phyloP scores from a whole-genome alignment of 2,888 invertebrate genomes.

The Notodonta dromedarius region DNA sequence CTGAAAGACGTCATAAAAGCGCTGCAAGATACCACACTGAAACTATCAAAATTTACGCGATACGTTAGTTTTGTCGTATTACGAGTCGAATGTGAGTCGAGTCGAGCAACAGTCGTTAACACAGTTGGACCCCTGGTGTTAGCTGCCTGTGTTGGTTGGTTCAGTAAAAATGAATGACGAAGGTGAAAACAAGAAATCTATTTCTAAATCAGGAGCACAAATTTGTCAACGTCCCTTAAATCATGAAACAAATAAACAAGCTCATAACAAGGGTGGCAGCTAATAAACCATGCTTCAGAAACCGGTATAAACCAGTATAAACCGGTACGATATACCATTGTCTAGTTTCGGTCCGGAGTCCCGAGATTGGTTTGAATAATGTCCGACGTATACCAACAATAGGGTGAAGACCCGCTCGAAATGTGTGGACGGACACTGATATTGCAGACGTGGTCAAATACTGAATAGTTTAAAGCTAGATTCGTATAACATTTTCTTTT shows the following conservation, averaged over 20 bases:
- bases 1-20: too few species aligned
- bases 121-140: too few species aligned
- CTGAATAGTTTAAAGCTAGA: not conserved
- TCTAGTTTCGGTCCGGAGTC: constrained; percentile 22
- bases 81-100: too few species aligned
- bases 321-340: constrained; percentile 34
- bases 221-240: not conserved
- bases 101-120: too few species aligned
- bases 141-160: too few species aligned
- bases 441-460: not conserved
- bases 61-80: too few species aligned
- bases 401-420: constrained; percentile 30
- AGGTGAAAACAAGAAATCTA: too few species aligned
- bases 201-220: too few species aligned
- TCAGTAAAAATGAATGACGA: too few species aligned
- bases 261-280: constrained; percentile 40
- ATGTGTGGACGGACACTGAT: constrained; percentile 24
- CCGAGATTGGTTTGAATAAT: constrained; percentile 42
- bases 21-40: too few species aligned
- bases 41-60: too few species aligned
- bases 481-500: too few species aligned
- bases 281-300: constrained; percentile 44
- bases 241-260: constrained; percentile 2
- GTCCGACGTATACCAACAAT: constrained; percentile 20
- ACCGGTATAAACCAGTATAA: constrained; percentile 19